Base-by-base conservation (phyloP, 1,140 invertebrate species). In the Lordiphosa stackelbergi region DNA sequence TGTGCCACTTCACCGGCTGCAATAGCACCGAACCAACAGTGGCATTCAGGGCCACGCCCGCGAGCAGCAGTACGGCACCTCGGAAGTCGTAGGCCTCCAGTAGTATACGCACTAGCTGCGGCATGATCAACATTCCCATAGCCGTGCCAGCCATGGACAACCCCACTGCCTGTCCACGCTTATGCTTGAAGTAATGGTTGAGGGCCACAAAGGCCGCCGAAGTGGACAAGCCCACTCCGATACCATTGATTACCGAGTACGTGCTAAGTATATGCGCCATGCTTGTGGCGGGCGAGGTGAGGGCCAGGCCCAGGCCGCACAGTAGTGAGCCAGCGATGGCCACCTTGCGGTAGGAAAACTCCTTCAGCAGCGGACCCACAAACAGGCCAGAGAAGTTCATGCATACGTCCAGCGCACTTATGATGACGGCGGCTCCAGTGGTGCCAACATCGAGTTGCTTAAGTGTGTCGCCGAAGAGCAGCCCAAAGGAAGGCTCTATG, bases 351-450 rank as follows among this genome's bases (percentile, higher is more conserved):
- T 92, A 94, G 19, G 92, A 93, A 77, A 92, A 94, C 66, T 90
- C 92, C 86, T 92, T 92, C 43, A 94, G 91, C 56, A 94, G 88
- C 1, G 93, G 93, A 4, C 93, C 93, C 52, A 93, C 91, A 71
- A 94, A 91, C 64, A 94, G 90, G 11, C 93, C 93, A 59, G 93
- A 94, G 87, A 94, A 94, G 73, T 94, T 94, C 70, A 94, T 91
- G 58, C 92, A 91, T 1, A 92, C 92, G 83, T 94, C 93, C 52
- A 93, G 86, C 10, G 92, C 91, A 85, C 93, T 93, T 88, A 93
- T 91, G 61, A 94, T 93, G 7, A 94, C 73, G 0, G 93, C 91
- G 0, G 93, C 92, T 13, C 92, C 92, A 0, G 93, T 94, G 0
- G 93, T 94, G 35, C 90, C 91, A 5, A 94, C 91, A 1, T 90